These are phyloP conservation scores for Chrysaora quinquecirrha DNA, from an alignment of 30 jellyfish, hydroid and myxozoan species.

Conservation along the genomic window DNA sequence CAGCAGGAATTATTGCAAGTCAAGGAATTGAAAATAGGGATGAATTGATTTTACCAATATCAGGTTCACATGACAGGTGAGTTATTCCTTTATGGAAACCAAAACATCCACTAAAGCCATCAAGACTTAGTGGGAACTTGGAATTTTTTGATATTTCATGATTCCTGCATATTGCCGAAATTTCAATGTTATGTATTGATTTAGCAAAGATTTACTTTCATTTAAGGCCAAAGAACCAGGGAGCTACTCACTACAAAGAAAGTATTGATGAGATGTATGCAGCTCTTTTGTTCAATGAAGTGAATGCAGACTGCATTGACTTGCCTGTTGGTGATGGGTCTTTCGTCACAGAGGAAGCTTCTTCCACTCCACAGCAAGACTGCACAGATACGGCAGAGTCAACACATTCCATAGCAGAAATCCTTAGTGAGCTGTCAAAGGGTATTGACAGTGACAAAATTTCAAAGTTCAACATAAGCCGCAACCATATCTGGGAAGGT, in stretches of 20 bases:
- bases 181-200: slow-evolving; percentile 5
- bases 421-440: slow-evolving; percentile 47
- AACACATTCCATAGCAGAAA: slow-evolving; percentile 44
- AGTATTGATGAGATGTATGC: slow-evolving; percentile 54
- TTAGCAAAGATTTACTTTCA: slow-evolving; percentile 16
- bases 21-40: slow-evolving; percentile 37
- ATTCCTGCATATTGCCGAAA: slow-evolving; percentile 42
- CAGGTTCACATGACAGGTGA: slow-evolving; percentile 30
- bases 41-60: slow-evolving; percentile 25
- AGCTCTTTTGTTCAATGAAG: slow-evolving; percentile 57
- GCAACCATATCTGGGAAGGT: slow-evolving; percentile 65
- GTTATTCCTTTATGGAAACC: slow-evolving; percentile 16
- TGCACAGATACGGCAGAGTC: slow-evolving; percentile 29
- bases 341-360: slow-evolving; percentile 51
- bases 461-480: slow-evolving; percentile 55
- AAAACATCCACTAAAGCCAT: slow-evolving; percentile 26
- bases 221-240: slow-evolving; percentile 38
- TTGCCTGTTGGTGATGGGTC: slow-evolving; percentile 55
- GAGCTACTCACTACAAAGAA: slow-evolving; percentile 35
- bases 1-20: slow-evolving; percentile 39
- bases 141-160: slow-evolving; percentile 28
- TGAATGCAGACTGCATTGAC: slow-evolving; percentile 46
- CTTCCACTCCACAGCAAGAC: slow-evolving; percentile 39
- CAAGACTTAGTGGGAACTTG: slow-evolving; percentile 7
- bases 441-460: slow-evolving; percentile 50